A percentile compares a stretch with the other conserved stretches of the same genome.
Evolutionary conservation across 2,888 invertebrate genomes (phyloP).

Genomic region (Tenthredo notha): DNA sequence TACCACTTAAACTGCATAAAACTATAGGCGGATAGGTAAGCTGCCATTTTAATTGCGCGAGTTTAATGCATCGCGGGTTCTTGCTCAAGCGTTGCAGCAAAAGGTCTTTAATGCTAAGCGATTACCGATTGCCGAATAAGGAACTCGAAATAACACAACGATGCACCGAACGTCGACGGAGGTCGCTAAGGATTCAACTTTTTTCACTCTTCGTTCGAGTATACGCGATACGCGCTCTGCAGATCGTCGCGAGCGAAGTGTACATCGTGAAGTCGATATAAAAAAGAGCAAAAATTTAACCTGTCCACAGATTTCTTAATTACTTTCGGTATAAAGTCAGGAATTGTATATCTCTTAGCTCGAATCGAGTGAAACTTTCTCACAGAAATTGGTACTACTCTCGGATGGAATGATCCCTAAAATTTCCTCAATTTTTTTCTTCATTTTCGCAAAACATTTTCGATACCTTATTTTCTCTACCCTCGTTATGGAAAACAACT

Average conservation of each 20-base stretch:
- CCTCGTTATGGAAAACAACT: not conserved
- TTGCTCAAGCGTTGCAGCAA: slow-evolving; percentile 42
- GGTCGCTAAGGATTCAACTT: slow-evolving; percentile 50
- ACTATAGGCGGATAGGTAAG: slow-evolving; percentile 38
- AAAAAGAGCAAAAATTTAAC: slow-evolving; percentile 39
- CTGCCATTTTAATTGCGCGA: slow-evolving; percentile 66
- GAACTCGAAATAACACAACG: slow-evolving; percentile 48
- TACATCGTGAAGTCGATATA: slow-evolving; percentile 9
- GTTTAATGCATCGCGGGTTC: slow-evolving; percentile 56
- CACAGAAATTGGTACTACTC: not conserved
- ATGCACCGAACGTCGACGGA: slow-evolving; percentile 48
- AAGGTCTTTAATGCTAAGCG: slow-evolving; percentile 50
- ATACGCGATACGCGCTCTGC: not conserved
- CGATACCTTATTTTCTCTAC: not conserved
- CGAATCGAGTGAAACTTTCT: slow-evolving; percentile 1
- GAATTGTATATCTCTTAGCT: slow-evolving; percentile 10
- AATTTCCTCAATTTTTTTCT: not conserved
- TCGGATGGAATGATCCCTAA: not conserved
- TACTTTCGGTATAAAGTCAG: slow-evolving; percentile 40
- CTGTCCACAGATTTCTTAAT: slow-evolving; percentile 49
- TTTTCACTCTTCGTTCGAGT: slow-evolving; percentile 29
- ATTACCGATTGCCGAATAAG: slow-evolving; percentile 52
- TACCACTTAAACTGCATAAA: slow-evolving; percentile 1
- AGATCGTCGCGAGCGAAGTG: slow-evolving; percentile 16
- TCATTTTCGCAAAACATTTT: not conserved